Base-by-base conservation (phyloP, 2,113 vertebrate species). In the Hassar affinis region DNA sequence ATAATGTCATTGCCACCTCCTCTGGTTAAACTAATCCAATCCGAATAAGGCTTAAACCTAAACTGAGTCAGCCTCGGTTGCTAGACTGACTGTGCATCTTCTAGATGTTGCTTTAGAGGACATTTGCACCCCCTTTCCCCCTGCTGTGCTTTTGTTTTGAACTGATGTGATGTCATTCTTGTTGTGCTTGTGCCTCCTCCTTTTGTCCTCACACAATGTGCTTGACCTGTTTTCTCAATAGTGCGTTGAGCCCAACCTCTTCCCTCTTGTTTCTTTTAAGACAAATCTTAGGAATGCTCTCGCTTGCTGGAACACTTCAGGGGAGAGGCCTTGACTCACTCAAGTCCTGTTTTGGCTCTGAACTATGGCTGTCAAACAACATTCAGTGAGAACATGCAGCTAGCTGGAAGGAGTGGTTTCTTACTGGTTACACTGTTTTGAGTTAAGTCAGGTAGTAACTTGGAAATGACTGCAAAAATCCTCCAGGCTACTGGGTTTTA, bases 121-220 rank as follows among this genome's bases (percentile, higher is more conserved):
- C 42, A 35, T 83, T 81, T 85, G 80, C 88, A 83, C 87, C 84
- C 66, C 86, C 79, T 42, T 80, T 38, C 47, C 86, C 78, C 93
- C 92, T 90, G 90, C 90, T 83, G 92, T 90, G 91, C 89, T 90
- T 90, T 93, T 93, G 90, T 93, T 92, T 92, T 87, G 88, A 81
- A 51, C 81, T 52, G 84, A 38, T 54, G 88, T 92, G 90, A 93
- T 93, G 93, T 92, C 91, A 93, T 86, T 86, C 91, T 88, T 91
- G 89, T 92, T 92, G 86, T 89, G 88, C 85, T 79, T n/a, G 71
- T 90, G 86, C 86, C 82, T 79, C 79, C 49, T 56, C 85, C 89
- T 88, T 93, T 93, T 94, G 92, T 94, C 86, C 83, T 77, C 76
- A 85, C 87, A 94, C 93, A 94, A 92, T 91, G 87, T 78, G 33